Percentiles rank a stretch among this genome's conserved stretches.
Conservation (phyloP, 2,113 vertebrate species). For the Okapia johnstoni region DNA sequence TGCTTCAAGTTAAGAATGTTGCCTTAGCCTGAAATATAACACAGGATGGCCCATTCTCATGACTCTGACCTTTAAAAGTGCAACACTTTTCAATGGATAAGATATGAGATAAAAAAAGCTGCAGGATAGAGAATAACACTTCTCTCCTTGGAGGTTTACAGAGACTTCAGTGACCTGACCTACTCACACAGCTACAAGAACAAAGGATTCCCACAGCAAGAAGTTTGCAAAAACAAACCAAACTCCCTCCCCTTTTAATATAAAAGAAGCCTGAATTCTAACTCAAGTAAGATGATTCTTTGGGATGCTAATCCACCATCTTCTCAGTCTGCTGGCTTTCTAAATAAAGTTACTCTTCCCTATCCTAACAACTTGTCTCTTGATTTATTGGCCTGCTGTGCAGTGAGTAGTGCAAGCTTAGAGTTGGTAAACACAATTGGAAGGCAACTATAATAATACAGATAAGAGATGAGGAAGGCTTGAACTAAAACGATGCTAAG, state of each 20-base stretch:
- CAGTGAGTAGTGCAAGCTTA: background rate
- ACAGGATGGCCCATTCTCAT: background rate
- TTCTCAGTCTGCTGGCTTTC: background rate
- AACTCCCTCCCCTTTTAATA: background rate
- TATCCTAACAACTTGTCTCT: background rate
- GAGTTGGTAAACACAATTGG: background rate
- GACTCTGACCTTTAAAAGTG: background rate
- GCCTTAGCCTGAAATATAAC: background rate
- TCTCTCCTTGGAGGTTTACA: background rate
- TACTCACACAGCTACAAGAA: background rate
- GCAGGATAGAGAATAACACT: background rate
- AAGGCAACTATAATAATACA: background rate
- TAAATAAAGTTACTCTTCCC: background rate
- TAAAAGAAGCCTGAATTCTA: background rate
- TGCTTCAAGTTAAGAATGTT: background rate
- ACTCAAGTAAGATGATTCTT: background rate
- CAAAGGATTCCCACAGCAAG: background rate
- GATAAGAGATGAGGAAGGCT: background rate
- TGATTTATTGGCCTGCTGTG: background rate
- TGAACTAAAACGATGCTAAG: background rate
- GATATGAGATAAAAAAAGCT: background rate
- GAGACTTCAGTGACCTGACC: background rate
- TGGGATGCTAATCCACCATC: background rate
- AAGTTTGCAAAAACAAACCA: background rate
- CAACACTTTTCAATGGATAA: background rate